Evolutionary conservation across 2,113 vertebrate genomes (phyloP), one percentile per base, ranked within the genome.

Genomic region (Nerophis lumbriciformis): DNA sequence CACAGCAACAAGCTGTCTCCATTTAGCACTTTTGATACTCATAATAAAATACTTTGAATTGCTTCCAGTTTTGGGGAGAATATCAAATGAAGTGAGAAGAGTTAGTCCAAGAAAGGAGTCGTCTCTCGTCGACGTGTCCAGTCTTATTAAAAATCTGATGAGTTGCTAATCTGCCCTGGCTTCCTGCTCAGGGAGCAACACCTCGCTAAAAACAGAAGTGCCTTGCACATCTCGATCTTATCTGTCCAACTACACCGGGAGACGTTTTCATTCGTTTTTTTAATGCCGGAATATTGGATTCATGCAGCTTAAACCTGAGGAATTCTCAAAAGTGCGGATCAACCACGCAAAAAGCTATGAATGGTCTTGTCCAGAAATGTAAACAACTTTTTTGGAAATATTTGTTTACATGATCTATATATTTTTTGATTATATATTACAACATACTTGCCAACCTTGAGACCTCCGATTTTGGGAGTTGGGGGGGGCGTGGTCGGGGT

Each of bases 181-280:
- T 4, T 14, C 8, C 14, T 13, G 36, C 39, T 55, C 13, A 9
- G 53, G 53, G 53, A 55, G 53, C 36, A 55, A 37, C 53, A 55
- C 53, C 53, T 19, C 4, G 55, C 55, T 57, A 42, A 8, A 42
- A 42, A 57, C 28, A 28, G 28, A 57, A 57, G 37, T 44, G 54
- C 54, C 54, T 57, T 6, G 54, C 54, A 16, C 54, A 57, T 57
- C 54, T 57, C 12, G 15, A 57, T 57, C 9, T 44, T 57, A 57
- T 57, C 55, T 5, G 10, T 16, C 1, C 9, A 8, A 10, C 39
- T 44, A 57, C 38, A 19, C 38, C 54, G 4, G 9, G 54, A 57
- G 54, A 57, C 38, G 19, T 57, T 57, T 44, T 57, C 44, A 57
- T 57, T 57, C 11, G 11, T 16, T 57, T 57, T 57, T 57, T 57